These are phyloP conservation scores for Acanthococcus lagerstroemiae DNA, from an alignment of 2,888 invertebrate genomes.

Conservation along the genomic window DNA sequence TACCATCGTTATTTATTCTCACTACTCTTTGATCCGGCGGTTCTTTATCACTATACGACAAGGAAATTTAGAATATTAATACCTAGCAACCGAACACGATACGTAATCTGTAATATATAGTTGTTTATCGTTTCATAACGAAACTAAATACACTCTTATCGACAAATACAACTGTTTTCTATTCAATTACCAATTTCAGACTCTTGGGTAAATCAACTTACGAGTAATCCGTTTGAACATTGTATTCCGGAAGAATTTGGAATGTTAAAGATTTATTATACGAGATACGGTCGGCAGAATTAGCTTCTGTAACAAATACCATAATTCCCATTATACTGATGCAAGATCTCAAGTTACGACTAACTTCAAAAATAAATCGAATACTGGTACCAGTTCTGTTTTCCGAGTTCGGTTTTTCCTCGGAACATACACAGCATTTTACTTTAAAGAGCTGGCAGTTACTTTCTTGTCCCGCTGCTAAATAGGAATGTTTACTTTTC, in stretches of 20 bases:
- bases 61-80: neutral
- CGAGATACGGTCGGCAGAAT: neutral
- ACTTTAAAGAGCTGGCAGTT: constrained; percentile 78
- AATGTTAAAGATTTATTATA: constrained; percentile 56
- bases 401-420: constrained; percentile 11
- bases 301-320: neutral
- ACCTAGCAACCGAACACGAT: neutral
- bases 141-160: too few species aligned
- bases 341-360: too few species aligned
- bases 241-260: constrained; percentile 64
- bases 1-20: constrained; percentile 62
- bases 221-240: constrained; percentile 77
- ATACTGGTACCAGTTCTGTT: neutral
- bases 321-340: neutral
- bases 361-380: neutral
- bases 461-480: constrained; percentile 85
- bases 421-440: constrained; percentile 35
- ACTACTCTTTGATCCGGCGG: constrained; percentile 83
- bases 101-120: too few species aligned
- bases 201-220: too few species aligned
- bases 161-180: too few species aligned
- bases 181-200: too few species aligned
- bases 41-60: constrained; percentile 49
- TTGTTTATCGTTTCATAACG: too few species aligned
- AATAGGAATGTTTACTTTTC: constrained; percentile 60